Evolutionary conservation across 2,113 vertebrate genomes (phyloP).

Genomic region (Tringa solitaria): DNA sequence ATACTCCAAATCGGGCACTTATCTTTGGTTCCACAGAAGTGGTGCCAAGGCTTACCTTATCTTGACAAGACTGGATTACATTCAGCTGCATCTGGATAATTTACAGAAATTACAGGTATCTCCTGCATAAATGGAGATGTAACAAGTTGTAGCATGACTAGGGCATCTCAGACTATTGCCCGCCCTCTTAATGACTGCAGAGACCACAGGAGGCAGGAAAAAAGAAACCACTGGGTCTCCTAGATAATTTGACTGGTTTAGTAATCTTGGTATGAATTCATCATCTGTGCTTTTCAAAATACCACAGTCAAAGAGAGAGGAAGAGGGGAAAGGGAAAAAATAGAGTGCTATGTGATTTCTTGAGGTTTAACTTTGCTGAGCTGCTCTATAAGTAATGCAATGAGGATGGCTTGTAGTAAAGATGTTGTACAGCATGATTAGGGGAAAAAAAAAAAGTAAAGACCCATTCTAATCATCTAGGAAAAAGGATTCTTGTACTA

Average conservation of each 20-base stretch:
- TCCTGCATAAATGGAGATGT: background rate
- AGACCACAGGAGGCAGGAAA: background rate
- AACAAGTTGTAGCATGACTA: background rate
- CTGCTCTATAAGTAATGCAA: background rate
- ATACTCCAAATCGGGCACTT: background rate
- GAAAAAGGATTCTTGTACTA: background rate
- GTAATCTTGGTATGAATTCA: background rate
- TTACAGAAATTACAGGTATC: background rate
- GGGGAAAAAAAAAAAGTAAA: background rate
- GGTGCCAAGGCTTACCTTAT: slow-evolving; percentile 40
- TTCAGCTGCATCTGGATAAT: background rate
- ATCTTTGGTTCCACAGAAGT: slow-evolving; percentile 6
- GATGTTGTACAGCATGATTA: background rate
- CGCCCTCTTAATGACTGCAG: background rate
- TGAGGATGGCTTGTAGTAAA: background rate
- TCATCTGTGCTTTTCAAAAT: background rate
- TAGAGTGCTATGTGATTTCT: background rate
- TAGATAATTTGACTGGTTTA: background rate
- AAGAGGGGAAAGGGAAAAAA: background rate
- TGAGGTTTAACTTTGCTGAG: background rate
- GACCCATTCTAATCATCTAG: background rate
- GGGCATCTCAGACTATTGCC: background rate
- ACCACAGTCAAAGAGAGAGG: background rate
- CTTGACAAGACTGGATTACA: slow-evolving; percentile 16
- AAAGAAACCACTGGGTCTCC: background rate